Evolutionary conservation across 2,888 invertebrate species (phyloP).

Genomic region (Nudaria mundana): DNA sequence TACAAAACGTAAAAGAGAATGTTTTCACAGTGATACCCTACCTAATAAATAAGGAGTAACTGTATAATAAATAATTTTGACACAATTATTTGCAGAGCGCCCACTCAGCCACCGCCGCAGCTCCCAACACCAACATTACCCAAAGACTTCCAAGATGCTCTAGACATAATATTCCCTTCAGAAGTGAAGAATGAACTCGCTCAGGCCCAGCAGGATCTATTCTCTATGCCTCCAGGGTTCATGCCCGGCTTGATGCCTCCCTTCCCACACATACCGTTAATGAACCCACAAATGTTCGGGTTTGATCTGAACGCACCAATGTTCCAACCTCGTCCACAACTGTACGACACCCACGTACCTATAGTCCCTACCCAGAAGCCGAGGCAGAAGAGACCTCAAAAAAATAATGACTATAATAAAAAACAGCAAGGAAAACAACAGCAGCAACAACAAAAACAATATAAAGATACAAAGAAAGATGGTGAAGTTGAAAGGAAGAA

Average conservation of each 20-base stretch:
- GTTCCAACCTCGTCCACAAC: constrained; percentile 53
- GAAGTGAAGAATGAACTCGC: constrained; percentile 44
- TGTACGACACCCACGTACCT: constrained; percentile 68
- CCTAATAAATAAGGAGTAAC: no score
- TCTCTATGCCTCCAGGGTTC: constrained; percentile 37
- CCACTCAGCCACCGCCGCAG: constrained; percentile 6
- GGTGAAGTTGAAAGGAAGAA: constrained; percentile 50
- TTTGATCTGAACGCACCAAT: constrained; percentile 58
- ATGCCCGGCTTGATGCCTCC: constrained; percentile 41
- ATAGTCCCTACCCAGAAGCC: constrained; percentile 44
- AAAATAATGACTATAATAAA: constrained; percentile 22
- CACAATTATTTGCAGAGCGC: constrained; percentile 5
- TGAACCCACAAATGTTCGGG: constrained; percentile 57
- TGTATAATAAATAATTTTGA: no score
- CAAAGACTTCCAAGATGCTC: constrained; percentile 84
- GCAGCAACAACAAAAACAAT: not conserved
- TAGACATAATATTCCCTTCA: constrained; percentile 84
- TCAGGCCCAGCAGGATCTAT: constrained; percentile 26
- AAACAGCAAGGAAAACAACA: not conserved
- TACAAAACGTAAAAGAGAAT: no score
- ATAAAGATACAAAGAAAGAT: constrained; percentile 3
- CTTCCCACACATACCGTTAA: constrained; percentile 39
- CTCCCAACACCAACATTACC: constrained; percentile 64
- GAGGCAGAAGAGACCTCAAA: constrained; percentile 12
- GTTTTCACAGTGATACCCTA: no score